Evolutionary conservation across 2,888 invertebrate genomes (phyloP).

Genomic region (Venusia cambrica): DNA sequence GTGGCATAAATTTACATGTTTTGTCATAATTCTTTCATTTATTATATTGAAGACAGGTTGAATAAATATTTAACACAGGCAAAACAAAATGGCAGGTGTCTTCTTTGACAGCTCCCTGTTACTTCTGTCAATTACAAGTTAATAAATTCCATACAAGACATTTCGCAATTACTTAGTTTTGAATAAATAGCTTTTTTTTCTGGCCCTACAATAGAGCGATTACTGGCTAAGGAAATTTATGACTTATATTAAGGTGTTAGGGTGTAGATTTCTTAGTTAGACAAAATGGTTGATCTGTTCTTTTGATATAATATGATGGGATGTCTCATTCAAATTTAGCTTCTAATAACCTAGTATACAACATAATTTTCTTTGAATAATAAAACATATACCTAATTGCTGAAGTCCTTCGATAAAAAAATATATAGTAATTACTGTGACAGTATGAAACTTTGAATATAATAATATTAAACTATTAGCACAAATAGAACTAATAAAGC

Average conservation of each 20-base stretch:
- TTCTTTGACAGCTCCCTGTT: constrained; percentile 13
- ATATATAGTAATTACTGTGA: constrained; percentile 6
- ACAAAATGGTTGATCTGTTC: constrained; percentile 3
- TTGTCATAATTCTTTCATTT: constrained; percentile 1
- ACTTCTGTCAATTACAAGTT: constrained; percentile 20
- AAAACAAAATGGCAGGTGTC: constrained; percentile 18
- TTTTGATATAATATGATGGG: not conserved
- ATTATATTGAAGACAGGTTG: constrained; percentile 4
- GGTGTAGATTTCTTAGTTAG: constrained; percentile 10
- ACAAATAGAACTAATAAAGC: too few relatives aligned
- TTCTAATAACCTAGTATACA: constrained; percentile 1
- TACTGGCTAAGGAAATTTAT: constrained; percentile 10
- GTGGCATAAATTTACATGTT: too few relatives aligned
- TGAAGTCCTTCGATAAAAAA: constrained; percentile 1
- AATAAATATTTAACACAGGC: constrained; percentile 16
- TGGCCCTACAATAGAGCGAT: constrained; percentile 13
- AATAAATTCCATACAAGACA: constrained; percentile 16
- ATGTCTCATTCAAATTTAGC: constrained; percentile 2
- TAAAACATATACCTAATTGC: constrained; percentile 1
- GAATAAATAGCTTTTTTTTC: constrained; percentile 17
- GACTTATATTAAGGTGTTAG: constrained; percentile 4
- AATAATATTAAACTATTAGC: too few relatives aligned
- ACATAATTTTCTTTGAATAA: constrained; percentile 7
- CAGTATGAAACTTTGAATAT: constrained; percentile 8
- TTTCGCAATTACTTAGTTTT: constrained; percentile 21